These are phyloP conservation scores for Coelinius sp. DNA, from an alignment of 2,888 invertebrate species.

Conservation along the genomic window DNA sequence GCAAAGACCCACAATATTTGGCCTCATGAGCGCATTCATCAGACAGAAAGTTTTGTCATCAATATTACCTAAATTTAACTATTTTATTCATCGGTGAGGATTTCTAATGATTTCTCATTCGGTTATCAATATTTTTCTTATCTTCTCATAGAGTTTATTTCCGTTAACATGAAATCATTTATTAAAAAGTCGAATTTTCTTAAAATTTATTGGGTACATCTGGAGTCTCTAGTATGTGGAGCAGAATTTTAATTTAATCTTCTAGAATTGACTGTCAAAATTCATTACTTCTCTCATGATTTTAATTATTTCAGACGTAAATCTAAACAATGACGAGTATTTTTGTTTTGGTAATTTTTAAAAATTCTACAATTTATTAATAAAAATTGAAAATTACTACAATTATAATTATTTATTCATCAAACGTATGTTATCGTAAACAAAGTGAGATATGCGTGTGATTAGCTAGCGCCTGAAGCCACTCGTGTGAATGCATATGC, in stretches of 20 bases:
- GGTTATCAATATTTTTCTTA: neutral
- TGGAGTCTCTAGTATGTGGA: neutral
- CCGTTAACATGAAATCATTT: neutral
- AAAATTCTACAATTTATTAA: too few species aligned
- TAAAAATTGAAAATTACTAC: too few species aligned
- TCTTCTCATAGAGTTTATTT: neutral
- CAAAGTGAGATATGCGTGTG: neutral
- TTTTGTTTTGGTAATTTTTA: too few species aligned
- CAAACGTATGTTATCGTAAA: too few species aligned
- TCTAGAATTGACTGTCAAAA: neutral
- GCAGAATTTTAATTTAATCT: neutral
- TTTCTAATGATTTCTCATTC: neutral
- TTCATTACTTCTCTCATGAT: too few species aligned
- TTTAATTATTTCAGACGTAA: too few species aligned
- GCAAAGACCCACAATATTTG: slow-evolving; percentile 13
- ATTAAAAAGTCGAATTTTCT: neutral
- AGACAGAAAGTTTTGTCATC: neutral
- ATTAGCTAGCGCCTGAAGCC: neutral
- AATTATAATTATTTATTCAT: too few species aligned
- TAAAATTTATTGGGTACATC: neutral
- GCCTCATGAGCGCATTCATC: neutral
- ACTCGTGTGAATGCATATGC: neutral
- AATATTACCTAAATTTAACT: slow-evolving; percentile 4
- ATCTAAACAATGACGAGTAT: too few species aligned
- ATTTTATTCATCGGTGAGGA: neutral